Evolutionary conservation across 2,113 vertebrate species (phyloP).

Genomic region (Cyprinus carpio): DNA sequence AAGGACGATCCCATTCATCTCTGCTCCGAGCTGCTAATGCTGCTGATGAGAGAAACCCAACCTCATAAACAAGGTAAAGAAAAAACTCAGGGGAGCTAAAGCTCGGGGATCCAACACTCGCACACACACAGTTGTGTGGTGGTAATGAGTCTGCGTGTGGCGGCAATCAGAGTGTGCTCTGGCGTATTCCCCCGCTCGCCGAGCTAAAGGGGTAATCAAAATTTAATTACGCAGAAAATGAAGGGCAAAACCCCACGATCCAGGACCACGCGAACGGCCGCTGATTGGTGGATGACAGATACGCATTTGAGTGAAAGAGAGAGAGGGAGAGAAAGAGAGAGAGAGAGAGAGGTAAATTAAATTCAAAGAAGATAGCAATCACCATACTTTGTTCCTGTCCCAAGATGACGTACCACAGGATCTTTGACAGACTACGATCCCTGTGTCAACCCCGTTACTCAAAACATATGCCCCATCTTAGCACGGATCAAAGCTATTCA

Average conservation of each 20-base stretch:
- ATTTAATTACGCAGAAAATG: constrained; percentile 59
- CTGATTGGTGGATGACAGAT: constrained; percentile 54
- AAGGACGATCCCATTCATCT: constrained; percentile 40
- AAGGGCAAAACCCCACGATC: constrained; percentile 47
- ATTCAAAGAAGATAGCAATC: neutral
- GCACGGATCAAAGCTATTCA: neutral
- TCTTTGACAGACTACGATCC: neutral
- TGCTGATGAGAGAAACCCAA: constrained; percentile 36
- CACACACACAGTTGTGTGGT: neutral
- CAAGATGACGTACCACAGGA: neutral
- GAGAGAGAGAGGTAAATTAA: constrained; percentile 3
- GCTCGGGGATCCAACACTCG: neutral
- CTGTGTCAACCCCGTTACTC: neutral
- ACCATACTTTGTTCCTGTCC: neutral
- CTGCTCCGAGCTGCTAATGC: neutral
- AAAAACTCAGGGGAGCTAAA: constrained; percentile 15
- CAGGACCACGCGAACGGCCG: constrained; percentile 15
- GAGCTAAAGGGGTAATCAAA: constrained; percentile 55
- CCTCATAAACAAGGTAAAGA: constrained; percentile 28
- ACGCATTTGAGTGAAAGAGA: neutral
- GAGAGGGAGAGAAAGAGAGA: neutral
- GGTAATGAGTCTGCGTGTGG: constrained; percentile 14
- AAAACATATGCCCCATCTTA: neutral
- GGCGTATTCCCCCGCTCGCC: constrained; percentile 36
- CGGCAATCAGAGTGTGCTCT: constrained; percentile 13